Percentiles rank a stretch among this genome's conserved stretches.
These are phyloP conservation scores for Gambelia wislizenii DNA, from an alignment of 2,797 vertebrate genomes.

Conservation along the genomic window DNA sequence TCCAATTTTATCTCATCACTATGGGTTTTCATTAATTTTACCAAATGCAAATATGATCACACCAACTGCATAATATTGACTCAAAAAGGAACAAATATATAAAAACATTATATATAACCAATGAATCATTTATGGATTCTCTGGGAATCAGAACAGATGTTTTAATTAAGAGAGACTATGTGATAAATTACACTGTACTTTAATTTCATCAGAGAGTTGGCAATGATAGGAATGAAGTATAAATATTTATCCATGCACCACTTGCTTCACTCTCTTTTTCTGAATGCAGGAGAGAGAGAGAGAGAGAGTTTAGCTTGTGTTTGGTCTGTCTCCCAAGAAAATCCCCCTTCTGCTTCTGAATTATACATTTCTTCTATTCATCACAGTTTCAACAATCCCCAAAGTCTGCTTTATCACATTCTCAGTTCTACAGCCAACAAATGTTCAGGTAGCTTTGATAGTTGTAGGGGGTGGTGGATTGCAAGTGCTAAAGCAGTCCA, in stretches of 20 bases:
- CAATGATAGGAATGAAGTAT: constrained; percentile 47
- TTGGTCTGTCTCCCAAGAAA: constrained; percentile 17
- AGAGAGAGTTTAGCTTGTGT: background rate
- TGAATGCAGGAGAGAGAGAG: constrained; percentile 16
- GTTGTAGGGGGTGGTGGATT: constrained; percentile 18
- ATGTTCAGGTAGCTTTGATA: constrained; percentile 37
- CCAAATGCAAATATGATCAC: constrained; percentile 52
- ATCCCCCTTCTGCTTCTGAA: background rate
- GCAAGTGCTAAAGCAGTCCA: background rate
- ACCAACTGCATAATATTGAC: constrained; percentile 53
- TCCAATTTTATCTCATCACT: constrained; percentile 38
- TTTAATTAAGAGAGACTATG: constrained; percentile 72
- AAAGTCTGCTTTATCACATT: constrained; percentile 46
- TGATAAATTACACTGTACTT: constrained; percentile 55
- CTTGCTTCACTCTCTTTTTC: constrained; percentile 23
- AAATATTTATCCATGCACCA: constrained; percentile 58
- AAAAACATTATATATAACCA: constrained; percentile 49
- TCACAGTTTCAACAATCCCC: constrained; percentile 38
- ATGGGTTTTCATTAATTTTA: constrained; percentile 55
- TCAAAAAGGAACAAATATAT: constrained; percentile 57
- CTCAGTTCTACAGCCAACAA: constrained; percentile 45
- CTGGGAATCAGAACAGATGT: constrained; percentile 66
- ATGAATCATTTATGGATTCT: constrained; percentile 64
- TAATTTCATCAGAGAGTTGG: constrained; percentile 62
- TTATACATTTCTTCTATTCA: constrained; percentile 28